Percentiles rank a stretch among this genome's conserved stretches.
Evolutionary conservation across 2,113 vertebrate species (phyloP).

Genomic region (Dryoscopus gambensis): DNA sequence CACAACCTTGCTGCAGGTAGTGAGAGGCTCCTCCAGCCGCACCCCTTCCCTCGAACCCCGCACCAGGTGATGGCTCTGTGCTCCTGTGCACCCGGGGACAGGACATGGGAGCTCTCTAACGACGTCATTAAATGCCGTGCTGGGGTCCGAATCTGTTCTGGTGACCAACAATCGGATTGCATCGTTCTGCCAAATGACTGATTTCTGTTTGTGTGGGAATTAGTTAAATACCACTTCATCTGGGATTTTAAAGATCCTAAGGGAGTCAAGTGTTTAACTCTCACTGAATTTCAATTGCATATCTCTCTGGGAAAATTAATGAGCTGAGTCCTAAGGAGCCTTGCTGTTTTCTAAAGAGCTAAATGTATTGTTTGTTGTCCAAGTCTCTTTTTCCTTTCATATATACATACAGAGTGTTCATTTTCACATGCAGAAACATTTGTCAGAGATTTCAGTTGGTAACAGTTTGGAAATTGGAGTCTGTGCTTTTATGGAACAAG

Average conservation of each 20-base stretch:
- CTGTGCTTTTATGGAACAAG: not conserved
- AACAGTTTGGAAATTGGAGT: not conserved
- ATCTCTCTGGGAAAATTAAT: conserved; percentile 54
- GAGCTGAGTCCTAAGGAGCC: conserved; percentile 16
- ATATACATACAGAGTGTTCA: not conserved
- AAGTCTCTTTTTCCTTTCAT: not conserved
- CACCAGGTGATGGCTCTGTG: not conserved
- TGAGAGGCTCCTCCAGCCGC: not conserved
- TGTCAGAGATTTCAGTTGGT: not conserved
- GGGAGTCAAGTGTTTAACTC: conserved; percentile 42
- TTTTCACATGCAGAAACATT: not conserved
- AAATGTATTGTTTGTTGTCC: conserved; percentile 2
- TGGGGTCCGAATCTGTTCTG: not conserved
- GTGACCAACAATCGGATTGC: not conserved
- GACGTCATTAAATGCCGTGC: not conserved
- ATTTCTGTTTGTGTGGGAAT: conserved; percentile 33
- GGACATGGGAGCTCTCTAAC: not conserved
- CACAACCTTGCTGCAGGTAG: not conserved
- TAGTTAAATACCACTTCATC: conserved; percentile 52
- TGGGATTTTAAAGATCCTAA: not conserved
- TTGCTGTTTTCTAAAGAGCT: conserved; percentile 11
- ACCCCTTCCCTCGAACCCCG: fast-evolving
- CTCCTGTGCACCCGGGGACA: not conserved
- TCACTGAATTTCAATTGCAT: conserved; percentile 40
- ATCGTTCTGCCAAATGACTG: not conserved